Evolutionary conservation across 2,888 invertebrate genomes (phyloP), one percentile per base, ranked within the genome.

Genomic region (Onthophagus sagittarius): DNA sequence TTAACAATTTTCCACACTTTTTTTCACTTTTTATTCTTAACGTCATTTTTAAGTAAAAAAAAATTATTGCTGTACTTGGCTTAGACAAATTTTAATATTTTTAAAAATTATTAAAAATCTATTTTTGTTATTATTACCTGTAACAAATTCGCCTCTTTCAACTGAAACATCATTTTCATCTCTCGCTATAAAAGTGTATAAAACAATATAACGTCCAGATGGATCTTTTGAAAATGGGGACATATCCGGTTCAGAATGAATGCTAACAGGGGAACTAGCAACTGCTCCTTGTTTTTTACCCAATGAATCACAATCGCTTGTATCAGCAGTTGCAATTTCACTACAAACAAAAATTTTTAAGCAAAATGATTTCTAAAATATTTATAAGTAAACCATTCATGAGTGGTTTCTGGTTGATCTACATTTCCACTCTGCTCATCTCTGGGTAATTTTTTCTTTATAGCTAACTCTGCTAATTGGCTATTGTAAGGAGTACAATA

Each of bases 81-180:
- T n/a, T n/a, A n/a, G n/a, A n/a, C n/a, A n/a, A n/a, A n/a, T n/a
- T n/a, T n/a, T n/a, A n/a, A n/a, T n/a, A n/a, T n/a, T n/a, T n/a
- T n/a, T n/a, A n/a, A 15, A 4, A 67, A 7, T 65, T 65, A 13
- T 23, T 11, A 63, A 32, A 65, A 65, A 62, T 1, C 2, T 70
- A 7, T 15, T 5, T 14, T 13, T 15, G 32, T 15, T 33, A 15
- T 74, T 53, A 77, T 79, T 79, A 90, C 90, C 90, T 74, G 97
- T 97, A n/a, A 98, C 96, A 86, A 97, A 95, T 84, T 98, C 97
- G 0, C 97, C 97, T 69, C 96, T 88, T 81, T 96, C 95, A 0
- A 98, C 97, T 62, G 94, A 95, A 0, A 97, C 93, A 84, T 98
- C 98, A 81, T 97, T 97, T 83, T 97, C 97, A 83, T 97, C 96